phyloP scores from a whole-genome alignment of 2,888 invertebrate species.

The Apotomis capreana region DNA sequence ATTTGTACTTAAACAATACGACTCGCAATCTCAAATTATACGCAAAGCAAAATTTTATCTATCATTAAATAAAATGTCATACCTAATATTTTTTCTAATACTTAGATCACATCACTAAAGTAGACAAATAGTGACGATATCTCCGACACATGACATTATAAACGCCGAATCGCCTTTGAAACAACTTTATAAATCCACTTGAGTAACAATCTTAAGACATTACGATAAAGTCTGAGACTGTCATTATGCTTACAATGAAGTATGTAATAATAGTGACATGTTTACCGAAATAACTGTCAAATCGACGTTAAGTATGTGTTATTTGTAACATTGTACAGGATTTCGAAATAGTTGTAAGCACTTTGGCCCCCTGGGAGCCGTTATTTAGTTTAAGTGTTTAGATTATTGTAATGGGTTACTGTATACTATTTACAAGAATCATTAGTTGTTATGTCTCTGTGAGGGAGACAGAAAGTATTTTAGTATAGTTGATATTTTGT shows the following conservation, averaged over 20 bases:
- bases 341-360: neutral
- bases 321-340: constrained; percentile 13
- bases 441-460: neutral
- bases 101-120: too few relatives aligned
- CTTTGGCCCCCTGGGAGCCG: neutral
- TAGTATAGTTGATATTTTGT: too few relatives aligned
- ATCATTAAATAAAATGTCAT: too few relatives aligned
- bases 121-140: too few relatives aligned
- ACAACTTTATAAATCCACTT: neutral
- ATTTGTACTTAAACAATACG: too few relatives aligned
- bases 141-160: too few relatives aligned
- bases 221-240: neutral
- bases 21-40: too few relatives aligned
- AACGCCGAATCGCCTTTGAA: too few relatives aligned
- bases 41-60: too few relatives aligned
- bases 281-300: constrained; percentile 36
- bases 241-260: neutral
- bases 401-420: constrained; percentile 25
- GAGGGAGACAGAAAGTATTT: too few relatives aligned
- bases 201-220: neutral
- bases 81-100: too few relatives aligned
- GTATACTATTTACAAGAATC: constrained; percentile 11
- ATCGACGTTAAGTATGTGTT: constrained; percentile 6
- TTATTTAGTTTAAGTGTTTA: constrained; percentile 25
- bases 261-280: constrained; percentile 21